phyloP scores from a whole-genome alignment of 2,888 invertebrate species.

The Luffia ferchaultella region DNA sequence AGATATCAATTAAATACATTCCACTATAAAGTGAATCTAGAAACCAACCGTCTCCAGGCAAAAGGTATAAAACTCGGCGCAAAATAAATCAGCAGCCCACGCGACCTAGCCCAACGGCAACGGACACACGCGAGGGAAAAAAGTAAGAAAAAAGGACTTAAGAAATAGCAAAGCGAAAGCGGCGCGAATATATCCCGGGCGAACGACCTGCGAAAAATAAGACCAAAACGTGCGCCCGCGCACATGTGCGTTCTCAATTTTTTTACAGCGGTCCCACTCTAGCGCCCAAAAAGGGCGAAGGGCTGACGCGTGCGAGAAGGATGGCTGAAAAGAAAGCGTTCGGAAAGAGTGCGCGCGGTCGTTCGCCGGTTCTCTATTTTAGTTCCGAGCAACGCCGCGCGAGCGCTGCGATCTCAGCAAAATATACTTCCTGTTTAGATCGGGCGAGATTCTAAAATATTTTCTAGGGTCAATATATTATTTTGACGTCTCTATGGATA shows the following conservation, averaged over 20 bases:
- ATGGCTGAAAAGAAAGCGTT: constrained; percentile 48
- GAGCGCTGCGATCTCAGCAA: constrained; percentile 34
- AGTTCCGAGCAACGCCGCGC: constrained; percentile 44
- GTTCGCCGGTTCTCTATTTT: constrained; percentile 33
- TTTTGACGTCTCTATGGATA: not conserved
- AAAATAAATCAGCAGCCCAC: constrained; percentile 37
- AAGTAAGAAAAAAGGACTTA: constrained; percentile 36
- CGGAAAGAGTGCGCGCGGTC: constrained; percentile 48
- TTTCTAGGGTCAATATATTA: not conserved
- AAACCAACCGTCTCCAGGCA: not conserved
- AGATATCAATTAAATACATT: not conserved
- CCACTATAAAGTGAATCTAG: not conserved
- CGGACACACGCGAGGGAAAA: constrained; percentile 42
- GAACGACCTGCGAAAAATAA: constrained; percentile 62
- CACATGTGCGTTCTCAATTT: constrained; percentile 62
- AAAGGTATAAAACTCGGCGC: constrained; percentile 18
- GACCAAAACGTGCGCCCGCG: constrained; percentile 49
- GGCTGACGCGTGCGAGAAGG: constrained; percentile 29
- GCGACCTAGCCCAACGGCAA: constrained; percentile 45
- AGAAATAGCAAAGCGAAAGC: constrained; percentile 30
- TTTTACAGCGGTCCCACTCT: constrained; percentile 49
- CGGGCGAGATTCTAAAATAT: constrained; percentile 18
- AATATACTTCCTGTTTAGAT: constrained; percentile 54
- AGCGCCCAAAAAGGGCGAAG: constrained; percentile 41
- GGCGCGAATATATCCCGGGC: constrained; percentile 49